Percentiles rank a stretch among this genome's conserved stretches.
Evolutionary conservation across 2,113 vertebrate species (phyloP).

Genomic region (Clarias gariepinus): DNA sequence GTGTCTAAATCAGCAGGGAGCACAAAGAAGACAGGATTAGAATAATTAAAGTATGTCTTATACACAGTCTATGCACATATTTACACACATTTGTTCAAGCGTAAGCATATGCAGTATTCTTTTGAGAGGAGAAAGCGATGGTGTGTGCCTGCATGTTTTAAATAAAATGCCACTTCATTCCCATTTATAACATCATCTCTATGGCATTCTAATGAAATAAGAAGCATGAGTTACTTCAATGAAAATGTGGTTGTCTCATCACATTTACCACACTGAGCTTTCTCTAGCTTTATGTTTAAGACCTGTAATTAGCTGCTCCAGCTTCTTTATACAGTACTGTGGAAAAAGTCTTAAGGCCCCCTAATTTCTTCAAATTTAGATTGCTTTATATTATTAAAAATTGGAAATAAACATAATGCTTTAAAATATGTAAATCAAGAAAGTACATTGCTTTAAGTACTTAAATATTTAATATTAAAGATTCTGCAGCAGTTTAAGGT

Average conservation of each 20-base stretch:
- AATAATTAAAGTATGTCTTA: slow-evolving; percentile 52
- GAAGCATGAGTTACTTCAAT: slow-evolving; percentile 6
- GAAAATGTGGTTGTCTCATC: slow-evolving; percentile 15
- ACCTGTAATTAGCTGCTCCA: not conserved
- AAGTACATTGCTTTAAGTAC: too few species aligned
- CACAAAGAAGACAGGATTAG: slow-evolving; percentile 54
- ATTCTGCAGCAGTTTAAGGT: not conserved
- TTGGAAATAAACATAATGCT: not conserved
- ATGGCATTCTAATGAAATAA: slow-evolving; percentile 40
- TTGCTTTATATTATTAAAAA: not conserved
- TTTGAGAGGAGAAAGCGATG: slow-evolving; percentile 32
- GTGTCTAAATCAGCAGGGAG: slow-evolving; percentile 51
- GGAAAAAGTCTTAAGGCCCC: not conserved
- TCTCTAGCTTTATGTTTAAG: not conserved
- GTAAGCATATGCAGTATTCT: slow-evolving; percentile 12
- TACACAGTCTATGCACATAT: slow-evolving; percentile 18
- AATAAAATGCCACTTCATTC: slow-evolving; percentile 20
- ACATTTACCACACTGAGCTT: slow-evolving; percentile 19
- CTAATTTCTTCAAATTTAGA: too few species aligned
- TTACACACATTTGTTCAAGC: slow-evolving; percentile 21
- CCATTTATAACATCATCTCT: slow-evolving; percentile 3
- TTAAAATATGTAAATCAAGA: not conserved
- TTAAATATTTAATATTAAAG: not conserved
- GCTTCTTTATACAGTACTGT: not conserved
- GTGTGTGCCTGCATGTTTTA: slow-evolving; percentile 21